Evolutionary conservation across 1,140 invertebrate species (phyloP), one percentile per base, ranked within the genome.

Genomic region (Centruroides vittatus): DNA sequence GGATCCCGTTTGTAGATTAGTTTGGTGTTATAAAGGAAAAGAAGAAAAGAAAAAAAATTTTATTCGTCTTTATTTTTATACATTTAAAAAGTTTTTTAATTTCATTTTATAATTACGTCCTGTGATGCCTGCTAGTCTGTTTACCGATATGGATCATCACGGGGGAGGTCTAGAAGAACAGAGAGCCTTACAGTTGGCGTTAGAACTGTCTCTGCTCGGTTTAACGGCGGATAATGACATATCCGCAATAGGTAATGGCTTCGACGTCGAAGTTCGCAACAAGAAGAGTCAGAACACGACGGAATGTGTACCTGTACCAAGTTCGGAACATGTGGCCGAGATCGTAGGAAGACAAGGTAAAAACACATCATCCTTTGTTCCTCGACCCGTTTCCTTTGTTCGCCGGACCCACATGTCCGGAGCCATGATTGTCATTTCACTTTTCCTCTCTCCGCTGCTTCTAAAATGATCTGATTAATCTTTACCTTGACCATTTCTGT

Each of bases 291-390:
- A 95, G 76, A 98, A 98, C 77, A 97, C 96, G 86, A 98, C 95
- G 34, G 93, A 98, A 80, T 96, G 93, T 79, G 95, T 99, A 65
- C 93, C 93, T 67, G 96, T 99, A 60, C 96, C 96, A 1, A 96
- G 91, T 72, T 97, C 93, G 47, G 96, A 99, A 75, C 95, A 99
- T 82, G 96, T 99, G 69, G 96, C 96, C 5, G 96, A 99, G 82
- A 99, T 99, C 74, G 96, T 99, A 69, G 96, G 96, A 70, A 81
- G 96, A 81, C 96, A 99, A 93, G 96, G 95, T 98, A 83, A 77
- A 79, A 47, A 12, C 23, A 23, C 23, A 23, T 46, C 13, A 41
- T 41, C 8, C 41, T 41, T 41, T 41, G 41, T 41, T 41, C 41
- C 41, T 41, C 41, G 41, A 41, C 41, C 41, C 41, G 41, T 41